A percentile compares a stretch with the other conserved stretches of the same genome.
Evolutionary conservation across 2,888 invertebrate species (phyloP).

Genomic region (Erpobdella octoculata): DNA sequence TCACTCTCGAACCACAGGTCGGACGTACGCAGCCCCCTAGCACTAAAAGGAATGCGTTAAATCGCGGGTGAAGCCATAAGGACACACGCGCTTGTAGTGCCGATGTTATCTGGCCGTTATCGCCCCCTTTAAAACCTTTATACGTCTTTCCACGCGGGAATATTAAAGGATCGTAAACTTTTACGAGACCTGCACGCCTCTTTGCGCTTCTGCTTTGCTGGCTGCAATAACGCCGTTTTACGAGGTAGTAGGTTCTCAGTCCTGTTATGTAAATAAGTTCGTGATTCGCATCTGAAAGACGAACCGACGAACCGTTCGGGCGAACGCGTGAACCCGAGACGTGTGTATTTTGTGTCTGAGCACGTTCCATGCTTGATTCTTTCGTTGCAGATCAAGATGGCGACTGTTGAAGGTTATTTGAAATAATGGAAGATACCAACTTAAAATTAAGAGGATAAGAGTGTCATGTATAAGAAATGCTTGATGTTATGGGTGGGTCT

Average conservation of each 20-base stretch:
- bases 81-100: slow-evolving; percentile 7
- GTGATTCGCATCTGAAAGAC: neutral
- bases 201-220: neutral
- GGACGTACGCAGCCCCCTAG: neutral
- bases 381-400: no score
- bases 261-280: neutral
- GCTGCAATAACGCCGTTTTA: neutral
- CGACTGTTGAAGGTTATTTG: no score
- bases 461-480: no score
- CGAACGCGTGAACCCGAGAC: no score
- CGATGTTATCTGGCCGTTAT: slow-evolving; percentile 8
- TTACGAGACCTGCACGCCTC: slow-evolving; percentile 4
- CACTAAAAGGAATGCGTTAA: slow-evolving; percentile 3
- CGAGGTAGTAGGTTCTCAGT: neutral
- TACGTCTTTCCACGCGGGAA: slow-evolving; percentile 10
- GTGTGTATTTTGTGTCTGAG: no score
- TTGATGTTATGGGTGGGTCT: no score
- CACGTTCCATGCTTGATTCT: no score
- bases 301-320: neutral
- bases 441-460: no score
- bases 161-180: slow-evolving; percentile 12
- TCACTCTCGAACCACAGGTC: neutral
- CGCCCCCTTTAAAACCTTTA: slow-evolving; percentile 4
- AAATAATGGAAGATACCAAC: no score
- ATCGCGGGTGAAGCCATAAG: slow-evolving; percentile 12